A percentile compares a stretch with the other conserved stretches of the same genome.
Conservation (phyloP, 2,113 vertebrate genomes). For the Pseudorasbora parva region DNA sequence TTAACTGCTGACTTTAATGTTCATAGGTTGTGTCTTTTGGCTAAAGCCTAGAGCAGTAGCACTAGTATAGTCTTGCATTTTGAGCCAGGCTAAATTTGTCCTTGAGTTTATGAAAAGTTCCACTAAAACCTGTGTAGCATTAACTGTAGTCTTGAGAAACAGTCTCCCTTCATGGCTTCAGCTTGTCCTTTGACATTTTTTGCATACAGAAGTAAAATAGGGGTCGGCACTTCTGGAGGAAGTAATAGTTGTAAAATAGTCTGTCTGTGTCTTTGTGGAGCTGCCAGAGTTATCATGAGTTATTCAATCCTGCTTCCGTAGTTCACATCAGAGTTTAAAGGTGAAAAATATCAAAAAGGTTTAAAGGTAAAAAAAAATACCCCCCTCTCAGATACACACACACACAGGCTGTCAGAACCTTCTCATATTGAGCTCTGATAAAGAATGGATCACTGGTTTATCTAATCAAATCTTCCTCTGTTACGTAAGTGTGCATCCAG, state of each 20-base stretch:
- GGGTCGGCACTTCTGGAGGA: slow-evolving; percentile 25
- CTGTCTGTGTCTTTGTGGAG: slow-evolving; percentile 27
- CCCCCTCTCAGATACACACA: background rate
- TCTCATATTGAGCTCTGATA: slow-evolving; percentile 5
- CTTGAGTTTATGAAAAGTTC: slow-evolving; percentile 3
- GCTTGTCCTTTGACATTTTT: too few relatives aligned
- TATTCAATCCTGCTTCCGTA: slow-evolving; percentile 30
- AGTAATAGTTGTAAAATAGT: slow-evolving; percentile 36
- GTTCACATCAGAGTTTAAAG: slow-evolving; percentile 26
- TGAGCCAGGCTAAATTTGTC: background rate
- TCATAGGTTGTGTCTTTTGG: background rate
- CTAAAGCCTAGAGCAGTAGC: background rate
- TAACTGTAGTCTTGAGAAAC: too few relatives aligned
- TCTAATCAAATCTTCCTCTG: background rate
- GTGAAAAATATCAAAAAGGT: slow-evolving; percentile 40
- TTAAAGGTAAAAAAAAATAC: slow-evolving; percentile 32
- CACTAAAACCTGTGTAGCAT: background rate
- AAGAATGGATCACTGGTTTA: background rate
- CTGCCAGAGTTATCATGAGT: slow-evolving; percentile 17
- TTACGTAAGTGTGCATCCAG: background rate
- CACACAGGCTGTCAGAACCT: background rate
- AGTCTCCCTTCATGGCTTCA: too few relatives aligned
- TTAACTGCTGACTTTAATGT: background rate
- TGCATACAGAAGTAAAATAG: background rate
- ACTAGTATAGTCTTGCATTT: background rate